These are phyloP conservation scores for Apodemia duryi DNA, from an alignment of 2,888 invertebrate genomes.

Conservation along the genomic window DNA sequence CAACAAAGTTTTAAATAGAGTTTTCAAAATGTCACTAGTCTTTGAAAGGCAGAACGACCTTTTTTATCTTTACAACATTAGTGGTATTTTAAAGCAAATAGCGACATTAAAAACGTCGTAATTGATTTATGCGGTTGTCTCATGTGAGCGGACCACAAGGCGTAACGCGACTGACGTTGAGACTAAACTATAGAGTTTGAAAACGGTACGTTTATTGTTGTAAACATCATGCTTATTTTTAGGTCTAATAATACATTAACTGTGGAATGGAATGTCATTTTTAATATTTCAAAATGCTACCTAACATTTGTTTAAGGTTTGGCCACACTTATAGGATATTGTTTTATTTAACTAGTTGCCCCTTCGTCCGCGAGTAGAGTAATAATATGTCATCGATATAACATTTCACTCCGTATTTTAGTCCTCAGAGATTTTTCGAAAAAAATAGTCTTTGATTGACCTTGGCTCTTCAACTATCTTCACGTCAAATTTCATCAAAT, in stretches of 20 bases:
- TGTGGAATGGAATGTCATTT: conserved; percentile 38
- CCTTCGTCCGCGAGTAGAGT: too few species aligned
- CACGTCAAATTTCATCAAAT: too few species aligned
- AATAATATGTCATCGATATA: too few species aligned
- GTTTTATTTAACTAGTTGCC: too few species aligned
- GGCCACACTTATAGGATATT: too few species aligned
- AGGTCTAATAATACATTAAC: conserved; percentile 38
- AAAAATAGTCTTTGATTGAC: too few species aligned
- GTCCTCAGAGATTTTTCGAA: too few species aligned
- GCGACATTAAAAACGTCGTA: conserved; percentile 28
- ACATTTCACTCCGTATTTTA: too few species aligned
- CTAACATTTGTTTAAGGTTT: conserved; percentile 24
- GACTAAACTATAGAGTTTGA: conserved; percentile 32
- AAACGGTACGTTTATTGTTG: conserved; percentile 40
- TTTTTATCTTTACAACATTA: background rate
- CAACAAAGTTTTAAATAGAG: background rate
- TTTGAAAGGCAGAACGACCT: background rate
- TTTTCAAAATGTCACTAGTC: background rate
- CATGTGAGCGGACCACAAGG: conserved; percentile 36
- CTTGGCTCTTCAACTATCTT: too few species aligned
- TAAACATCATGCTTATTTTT: conserved; percentile 52
- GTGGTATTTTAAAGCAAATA: background rate
- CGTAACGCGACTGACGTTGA: conserved; percentile 40
- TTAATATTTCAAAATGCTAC: conserved; percentile 33
- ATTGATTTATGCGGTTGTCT: conserved; percentile 38